Evolutionary conservation across 2,797 vertebrate genomes (phyloP), one percentile per base, ranked within the genome.

Genomic region (Oreortyx pictus): DNA sequence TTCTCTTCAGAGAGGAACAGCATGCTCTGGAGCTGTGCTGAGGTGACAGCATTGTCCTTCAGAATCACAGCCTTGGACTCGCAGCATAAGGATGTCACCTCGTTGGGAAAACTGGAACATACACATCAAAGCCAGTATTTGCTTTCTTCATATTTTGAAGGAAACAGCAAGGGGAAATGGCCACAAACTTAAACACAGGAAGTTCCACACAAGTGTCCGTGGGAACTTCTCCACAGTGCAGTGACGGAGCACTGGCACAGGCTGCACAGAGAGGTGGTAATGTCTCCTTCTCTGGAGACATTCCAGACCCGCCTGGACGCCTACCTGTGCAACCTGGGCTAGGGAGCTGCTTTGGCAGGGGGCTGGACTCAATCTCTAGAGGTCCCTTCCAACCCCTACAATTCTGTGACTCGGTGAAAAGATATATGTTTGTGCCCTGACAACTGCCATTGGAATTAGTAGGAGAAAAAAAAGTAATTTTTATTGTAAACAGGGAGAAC

Each of bases 1-100:
- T 67, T 9, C 18, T 79, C 50, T 67, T 65, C 62, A 81, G 60
- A 71, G 57, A 61, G n/a, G n/a, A 82, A 82, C 68, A 93, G 31
- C 17, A 14, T 47, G 9, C 68, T 74, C 57, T 43, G 29, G 41
- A 67, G 33, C 35, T 67, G 7, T 0, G 1, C 43, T 86, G 52
- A 68, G 77, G 11, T 49, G 68, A 43, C 33, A 76, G 1, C 13
- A 46, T 3, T 37, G 11, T 41, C 43, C 19, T 7, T 3, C 2
- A 5, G 17, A 9, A 87, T 7, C 14, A 16, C 0, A 2, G 35
- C 7, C 33, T 78, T 70, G 3, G 2, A 17, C 8, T 86, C 52
- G 47, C 25, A 82, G n/a, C 27, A 87, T 19, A 67, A 22, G 87
- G 9, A 16, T 19, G 6, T 35, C 46, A 61, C 9, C 31, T 47